These are phyloP conservation scores for Protobothrops flavoviridis DNA, from an alignment of 2,113 vertebrate genomes.

Conservation along the genomic window DNA sequence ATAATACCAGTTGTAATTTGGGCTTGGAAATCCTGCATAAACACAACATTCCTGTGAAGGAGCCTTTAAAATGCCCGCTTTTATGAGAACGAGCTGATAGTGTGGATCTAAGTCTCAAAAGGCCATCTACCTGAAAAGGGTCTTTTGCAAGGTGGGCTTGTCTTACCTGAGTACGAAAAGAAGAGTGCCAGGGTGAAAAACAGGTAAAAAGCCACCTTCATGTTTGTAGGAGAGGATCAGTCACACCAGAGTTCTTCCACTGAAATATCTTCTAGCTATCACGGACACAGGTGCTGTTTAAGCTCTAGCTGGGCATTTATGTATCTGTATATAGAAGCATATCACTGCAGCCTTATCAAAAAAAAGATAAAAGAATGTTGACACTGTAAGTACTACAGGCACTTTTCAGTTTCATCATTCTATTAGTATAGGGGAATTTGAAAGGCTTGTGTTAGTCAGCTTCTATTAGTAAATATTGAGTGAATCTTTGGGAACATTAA, in stretches of 20 bases:
- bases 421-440: not conserved
- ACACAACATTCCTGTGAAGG: not conserved
- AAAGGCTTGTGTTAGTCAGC: not conserved
- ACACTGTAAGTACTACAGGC: not conserved
- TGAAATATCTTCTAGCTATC: not conserved
- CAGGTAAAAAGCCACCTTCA: not conserved
- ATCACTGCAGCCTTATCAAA: not conserved
- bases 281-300: not conserved
- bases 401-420: not conserved
- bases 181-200: not conserved
- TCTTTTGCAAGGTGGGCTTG: not conserved
- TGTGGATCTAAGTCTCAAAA: not conserved
- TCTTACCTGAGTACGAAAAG: not conserved
- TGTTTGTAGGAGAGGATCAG: not conserved
- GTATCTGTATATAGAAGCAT: not conserved
- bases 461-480: not conserved
- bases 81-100: not conserved
- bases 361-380: not conserved
- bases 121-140: not conserved
- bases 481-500: not conserved
- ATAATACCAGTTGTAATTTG: not conserved
- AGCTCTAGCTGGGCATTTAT: not conserved
- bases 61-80: not conserved
- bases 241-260: not conserved
- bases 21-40: not conserved